Evolutionary conservation across 2,113 vertebrate species (phyloP), one percentile per base, ranked within the genome.

Genomic region (Pyxicephalus adspersus): DNA sequence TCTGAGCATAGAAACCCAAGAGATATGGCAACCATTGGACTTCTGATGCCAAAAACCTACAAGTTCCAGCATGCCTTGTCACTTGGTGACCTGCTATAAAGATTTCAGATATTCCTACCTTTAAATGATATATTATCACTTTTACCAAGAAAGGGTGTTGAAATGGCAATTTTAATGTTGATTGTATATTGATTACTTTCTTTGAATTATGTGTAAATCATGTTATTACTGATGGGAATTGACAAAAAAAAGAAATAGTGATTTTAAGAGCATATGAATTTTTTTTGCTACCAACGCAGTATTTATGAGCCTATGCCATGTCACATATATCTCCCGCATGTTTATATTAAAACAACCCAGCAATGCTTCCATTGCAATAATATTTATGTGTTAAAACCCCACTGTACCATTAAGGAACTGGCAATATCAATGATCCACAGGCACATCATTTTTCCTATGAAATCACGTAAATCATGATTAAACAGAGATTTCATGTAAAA

Each of bases 371-470:
- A 55, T 13, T 66, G 45, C 54, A 67, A 77, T 66, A 38, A 57
- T 67, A 68, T 78, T 78, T 38, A 78, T 58, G 52, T 78, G 9
- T 26, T 50, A 60, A 34, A 78, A 57, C 25, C 52, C 26, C 19
- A 78, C 76, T 54, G 67, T 67, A 16, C 76, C 51, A 78, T 78
- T 67, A 78, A 15, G 22, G 45, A 58, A n/a, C 50, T 54, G 29
- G 50, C 26, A 55, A 78, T 68, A 68, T 67, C 64, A 67, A 45
- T 58, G 64, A 58, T 67, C 18, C 84, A 83, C 51, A 71, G 75
- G 19, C 73, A 63, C 70, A 34, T 45, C 68, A 75, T 85, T 86
- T 77, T 29, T 76, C 76, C 61, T 34, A 66, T 1, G 78, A 54
- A 52, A 83, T 70, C 51, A 52, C 60, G 13, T 9, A 54, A 84